Evolutionary conservation across 2,888 invertebrate species (phyloP), one percentile per base, ranked within the genome.

Genomic region (Ophion costatus): DNA sequence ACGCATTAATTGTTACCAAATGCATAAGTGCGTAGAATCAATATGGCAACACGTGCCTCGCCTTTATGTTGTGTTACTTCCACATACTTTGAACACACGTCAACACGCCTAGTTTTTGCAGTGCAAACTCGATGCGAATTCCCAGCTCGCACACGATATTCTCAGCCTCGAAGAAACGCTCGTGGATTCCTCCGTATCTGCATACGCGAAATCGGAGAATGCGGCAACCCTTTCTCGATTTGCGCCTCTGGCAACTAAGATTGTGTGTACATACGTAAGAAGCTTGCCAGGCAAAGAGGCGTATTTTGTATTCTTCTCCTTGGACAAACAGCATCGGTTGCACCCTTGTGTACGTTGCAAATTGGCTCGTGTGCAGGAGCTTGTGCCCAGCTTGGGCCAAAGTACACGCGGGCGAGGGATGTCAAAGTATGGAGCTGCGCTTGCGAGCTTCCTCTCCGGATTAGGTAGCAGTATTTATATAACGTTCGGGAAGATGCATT

Each of bases 391-490:
- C 29, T 45, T 38, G 51, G 22, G 38, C 29, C 17, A 64, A 38
- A 64, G 59, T 56, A 57, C 20, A 57, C 20, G 80, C 22, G 14
- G 56, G 22, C 24, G 42, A 63, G 20, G 22, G 63, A 57, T 76
- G 80, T 67, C 71, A 59, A 24, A 66, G 66, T 57, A 71, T 56
- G 20, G 59, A 33, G 67, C 63, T 57, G 42, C 59, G 24, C 67
- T 59, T 69, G 63, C 66, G 84, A 88, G 87, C 77, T 79, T 83
- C 84, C 82, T 78, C 82, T 78, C 71, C 80, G 86, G 89, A 90
- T 89, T 89, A 86, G 86, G 79, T 77, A 74, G 82, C 77, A 64
- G 82, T 88, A 88, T 90, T 90, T 90, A 88, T 88, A 86, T 87
- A 89, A 88, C 87, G 85, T 87, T 84, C 74, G 24, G 70, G 69